Conservation (phyloP, 2,113 vertebrate genomes). For the Agapornis roseicollis region DNA sequence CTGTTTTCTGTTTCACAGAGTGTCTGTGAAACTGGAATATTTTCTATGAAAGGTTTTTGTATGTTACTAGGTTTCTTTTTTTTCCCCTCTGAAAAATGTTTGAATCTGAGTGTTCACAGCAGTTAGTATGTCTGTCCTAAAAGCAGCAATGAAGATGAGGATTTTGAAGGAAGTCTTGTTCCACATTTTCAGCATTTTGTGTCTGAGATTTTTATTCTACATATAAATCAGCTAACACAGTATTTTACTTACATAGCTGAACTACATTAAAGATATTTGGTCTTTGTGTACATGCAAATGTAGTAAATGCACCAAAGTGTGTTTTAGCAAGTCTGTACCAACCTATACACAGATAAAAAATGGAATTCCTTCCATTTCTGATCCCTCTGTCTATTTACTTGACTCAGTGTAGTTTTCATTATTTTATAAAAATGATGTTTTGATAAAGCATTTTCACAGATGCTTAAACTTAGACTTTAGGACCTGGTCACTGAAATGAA, state of each 20-base stretch:
- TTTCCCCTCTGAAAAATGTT: not conserved
- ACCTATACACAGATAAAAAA: not conserved
- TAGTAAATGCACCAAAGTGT: not conserved
- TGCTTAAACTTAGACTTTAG: not conserved
- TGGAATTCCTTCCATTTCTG: not conserved
- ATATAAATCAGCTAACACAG: not conserved
- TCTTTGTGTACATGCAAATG: not conserved
- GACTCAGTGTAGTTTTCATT: not conserved
- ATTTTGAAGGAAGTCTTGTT: not conserved
- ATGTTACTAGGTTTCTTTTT: not conserved
- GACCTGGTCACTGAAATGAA: not conserved
- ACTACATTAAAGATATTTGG: not conserved
- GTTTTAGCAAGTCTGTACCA: not conserved
- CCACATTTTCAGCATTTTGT: not conserved
- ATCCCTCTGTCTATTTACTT: not conserved
- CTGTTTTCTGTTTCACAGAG: slow-evolving; percentile 15
- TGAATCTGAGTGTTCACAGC: not conserved
- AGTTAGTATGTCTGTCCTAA: not conserved
- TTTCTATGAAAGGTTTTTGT: not conserved
- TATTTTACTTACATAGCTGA: not conserved
- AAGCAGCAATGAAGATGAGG: not conserved
- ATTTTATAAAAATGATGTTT: not conserved
- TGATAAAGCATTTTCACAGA: not conserved
- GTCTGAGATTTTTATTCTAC: not conserved
- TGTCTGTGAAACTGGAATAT: not conserved